Percentiles rank a stretch among this genome's conserved stretches.
phyloP scores from a whole-genome alignment of 2,113 vertebrate genomes.

The Hypomesus transpacificus region DNA sequence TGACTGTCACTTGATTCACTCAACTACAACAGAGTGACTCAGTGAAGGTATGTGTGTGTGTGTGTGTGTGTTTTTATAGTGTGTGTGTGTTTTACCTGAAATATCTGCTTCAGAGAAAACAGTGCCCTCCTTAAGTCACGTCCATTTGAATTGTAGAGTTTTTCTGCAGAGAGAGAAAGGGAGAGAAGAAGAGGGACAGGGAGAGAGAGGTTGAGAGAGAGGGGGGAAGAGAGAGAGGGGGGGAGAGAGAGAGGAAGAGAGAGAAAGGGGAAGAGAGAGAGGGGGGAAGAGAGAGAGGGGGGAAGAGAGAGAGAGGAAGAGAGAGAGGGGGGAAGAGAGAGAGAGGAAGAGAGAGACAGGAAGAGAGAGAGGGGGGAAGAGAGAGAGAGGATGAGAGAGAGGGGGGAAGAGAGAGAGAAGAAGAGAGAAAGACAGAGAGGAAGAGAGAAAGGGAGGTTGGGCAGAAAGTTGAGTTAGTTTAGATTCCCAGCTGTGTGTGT shows the following conservation, averaged over 20 bases:
- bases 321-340: constrained; percentile 20
- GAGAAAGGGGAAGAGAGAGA: constrained; percentile 13
- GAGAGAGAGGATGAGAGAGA: constrained; percentile 58
- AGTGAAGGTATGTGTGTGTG: background rate
- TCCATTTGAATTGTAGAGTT: constrained; percentile 9
- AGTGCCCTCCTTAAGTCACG: constrained; percentile 4
- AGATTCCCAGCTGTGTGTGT: constrained; percentile 9
- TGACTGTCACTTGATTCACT: constrained; percentile 18
- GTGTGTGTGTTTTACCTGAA: constrained; percentile 10
- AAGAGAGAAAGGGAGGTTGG: background rate
- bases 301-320: constrained; percentile 4
- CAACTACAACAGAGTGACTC: constrained; percentile 27
- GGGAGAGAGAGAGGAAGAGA: constrained; percentile 44
- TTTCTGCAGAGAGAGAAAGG: background rate
- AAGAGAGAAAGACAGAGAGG: background rate
- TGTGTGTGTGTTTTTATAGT: constrained; percentile 12
- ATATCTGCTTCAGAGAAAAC: constrained; percentile 1
- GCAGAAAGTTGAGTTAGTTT: constrained; percentile 9
- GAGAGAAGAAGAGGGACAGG: background rate
- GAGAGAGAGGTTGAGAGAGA: background rate
- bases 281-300: constrained; percentile 19
- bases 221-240: constrained; percentile 10
- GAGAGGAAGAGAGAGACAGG: background rate
- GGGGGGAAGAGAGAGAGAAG: constrained; percentile 74
- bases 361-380: constrained; percentile 7